Evolutionary conservation across 2,113 vertebrate species (phyloP), one percentile per base, ranked within the genome.

Genomic region (Helogale parvula): DNA sequence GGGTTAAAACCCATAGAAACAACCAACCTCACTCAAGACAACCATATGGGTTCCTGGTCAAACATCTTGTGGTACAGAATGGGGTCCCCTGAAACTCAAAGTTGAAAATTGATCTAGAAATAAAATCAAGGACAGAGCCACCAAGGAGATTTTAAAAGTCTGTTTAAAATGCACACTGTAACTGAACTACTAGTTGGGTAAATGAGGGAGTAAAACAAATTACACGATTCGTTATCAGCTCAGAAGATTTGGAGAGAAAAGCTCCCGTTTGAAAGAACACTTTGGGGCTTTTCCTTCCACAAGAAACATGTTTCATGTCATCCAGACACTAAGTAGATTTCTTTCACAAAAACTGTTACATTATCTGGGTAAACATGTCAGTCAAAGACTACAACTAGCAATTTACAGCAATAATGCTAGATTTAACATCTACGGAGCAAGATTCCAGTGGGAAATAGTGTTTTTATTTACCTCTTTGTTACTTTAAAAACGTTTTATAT

Each of bases 361-460:
- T 97, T 99, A 99, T 98, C 98, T 98, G 96, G 96, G 98, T 99
- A 99, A 99, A 99, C 98, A 99, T 98, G 98, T 95, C 98, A 99
- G 91, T 99, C 98, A 99, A 98, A 98, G 97, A 98, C 97, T 98
- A 98, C 97, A 98, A 98, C 98, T 97, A 98, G 98, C 98, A 99
- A 99, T 99, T 98, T 98, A 98, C 92, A 98, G 98, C 98, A 98
- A 98, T 93, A 97, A 98, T 98, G 98, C 98, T 98, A 82, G 71
- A 98, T 98, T 99, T 98, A 98, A 98, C 96, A 97, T 93, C 94
- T 93, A 98, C 97, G 97, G 96, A 98, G 83, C 57, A 93, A 88
- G 97, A 95, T 97, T 98, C 98, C 97, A 96, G n/a, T 9, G 97
- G 97, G 95, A 98, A 97, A 98, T 94, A 85, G 93, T 98, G 80